These are phyloP conservation scores for Rhabdomys dilectus DNA, from an alignment of 2,113 vertebrate species.

Conservation along the genomic window DNA sequence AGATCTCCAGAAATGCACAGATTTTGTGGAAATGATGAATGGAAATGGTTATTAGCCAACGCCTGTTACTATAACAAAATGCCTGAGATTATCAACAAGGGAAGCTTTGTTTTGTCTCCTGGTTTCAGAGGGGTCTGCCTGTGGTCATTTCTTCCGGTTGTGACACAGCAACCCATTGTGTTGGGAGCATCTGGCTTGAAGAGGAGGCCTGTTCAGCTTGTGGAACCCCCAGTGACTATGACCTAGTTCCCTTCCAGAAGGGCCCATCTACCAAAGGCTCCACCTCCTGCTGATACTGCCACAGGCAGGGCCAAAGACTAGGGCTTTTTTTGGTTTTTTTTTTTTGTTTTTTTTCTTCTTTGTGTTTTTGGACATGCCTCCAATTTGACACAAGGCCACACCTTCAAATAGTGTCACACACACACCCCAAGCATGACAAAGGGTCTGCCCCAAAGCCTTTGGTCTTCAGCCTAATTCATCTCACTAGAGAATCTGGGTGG, in stretches of 20 bases:
- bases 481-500: rapidly evolving
- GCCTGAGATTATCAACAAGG: not conserved
- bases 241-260: not conserved
- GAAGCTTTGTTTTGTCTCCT: not conserved
- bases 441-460: not conserved
- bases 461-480: not conserved
- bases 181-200: not conserved
- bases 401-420: too few relatives aligned
- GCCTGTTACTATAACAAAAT: not conserved
- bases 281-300: not conserved
- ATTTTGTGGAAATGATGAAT: not conserved
- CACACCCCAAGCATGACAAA: too few relatives aligned
- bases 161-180: not conserved
- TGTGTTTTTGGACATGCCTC: too few relatives aligned
- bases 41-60: not conserved
- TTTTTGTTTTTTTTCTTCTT: not conserved
- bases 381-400: not conserved
- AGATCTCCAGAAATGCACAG: not conserved
- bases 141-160: not conserved
- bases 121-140: not conserved
- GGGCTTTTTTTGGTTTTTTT: not conserved
- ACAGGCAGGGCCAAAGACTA: not conserved
- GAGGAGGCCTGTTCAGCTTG: not conserved
- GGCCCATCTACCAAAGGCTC: not conserved
- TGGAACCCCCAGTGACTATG: too few relatives aligned